Base-by-base conservation (phyloP, 1,140 invertebrate genomes). In the Berghia stephanieae region DNA sequence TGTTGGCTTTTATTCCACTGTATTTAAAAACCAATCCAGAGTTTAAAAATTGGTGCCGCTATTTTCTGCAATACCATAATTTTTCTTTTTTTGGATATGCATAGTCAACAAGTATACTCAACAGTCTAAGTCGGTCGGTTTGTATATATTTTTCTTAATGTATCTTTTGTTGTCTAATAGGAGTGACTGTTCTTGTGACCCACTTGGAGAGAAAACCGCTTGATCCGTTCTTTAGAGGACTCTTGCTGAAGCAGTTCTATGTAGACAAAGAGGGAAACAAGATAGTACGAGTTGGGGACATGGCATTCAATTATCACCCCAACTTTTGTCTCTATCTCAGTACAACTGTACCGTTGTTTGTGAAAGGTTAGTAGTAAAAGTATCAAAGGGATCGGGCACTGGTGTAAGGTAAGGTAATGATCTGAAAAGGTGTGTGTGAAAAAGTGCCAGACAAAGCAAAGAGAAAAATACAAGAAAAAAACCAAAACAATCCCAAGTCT, bases 301-400 rank as follows among this genome's bases (percentile, higher is more conserved):
- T 83, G 55, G 81, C 82, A 70, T 84, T 86, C 76, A 74, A 71
- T 2, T 84, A 82, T 52, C 86, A 88, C 77, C 84, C 81, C 2
- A 77, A 86, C 67, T 89, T 89, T 80, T 81, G 83, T 71, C 83
- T 89, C 2, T 89, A 87, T 74, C 83, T 89, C 16, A 85, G 84
- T 77, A 84, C 83, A 27, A 86, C 84, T 49, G 78, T 86, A 2
- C 87, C 87, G 36, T 81, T 88, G 55, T 85, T 85, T 76, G 79
- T 89, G 0, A 85, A 86, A 83, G 88, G 88, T 87, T 75, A 80
- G 78, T 67, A n/a, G 13, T 21, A 63, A 63, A 16, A 1, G 2
- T 31, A 18, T 44, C 38, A 68, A 52, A 49, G 8, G 21, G 13
- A 36, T 13, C 40, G 27, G 13, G 6, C 67, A 72, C 24, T 76